phyloP scores from a whole-genome alignment of 92 coral and sea anemone species.

The Palythoa grandis region DNA sequence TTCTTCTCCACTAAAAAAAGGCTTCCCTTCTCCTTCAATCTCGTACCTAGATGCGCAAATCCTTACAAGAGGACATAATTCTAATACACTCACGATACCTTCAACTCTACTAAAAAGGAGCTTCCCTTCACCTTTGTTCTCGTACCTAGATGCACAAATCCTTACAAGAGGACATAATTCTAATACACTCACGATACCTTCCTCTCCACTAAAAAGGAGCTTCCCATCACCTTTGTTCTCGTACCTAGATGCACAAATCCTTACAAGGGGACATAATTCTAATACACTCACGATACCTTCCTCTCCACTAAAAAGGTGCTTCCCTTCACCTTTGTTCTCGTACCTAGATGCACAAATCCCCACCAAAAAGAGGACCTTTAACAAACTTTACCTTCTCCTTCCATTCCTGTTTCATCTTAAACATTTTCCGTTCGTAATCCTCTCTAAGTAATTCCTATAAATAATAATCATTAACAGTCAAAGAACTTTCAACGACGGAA shows the following conservation, averaged over 20 bases:
- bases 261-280: no score
- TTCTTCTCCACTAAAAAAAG: no score
- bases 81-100: background rate
- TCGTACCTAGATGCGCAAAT: background rate
- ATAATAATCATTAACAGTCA: constrained; percentile 3
- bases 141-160: background rate
- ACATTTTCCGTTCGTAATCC: constrained; percentile 84
- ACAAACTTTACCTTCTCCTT: constrained; percentile 79
- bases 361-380: background rate
- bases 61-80: no score
- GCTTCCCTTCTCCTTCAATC: background rate
- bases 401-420: constrained; percentile 88
- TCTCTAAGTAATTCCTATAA: constrained; percentile 73
- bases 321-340: background rate
- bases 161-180: background rate
- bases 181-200: no score
- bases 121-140: background rate
- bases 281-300: no score
- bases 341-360: background rate
- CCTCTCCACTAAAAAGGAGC: no score
- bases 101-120: no score
- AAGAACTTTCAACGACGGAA: background rate
- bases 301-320: no score
- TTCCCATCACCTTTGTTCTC: background rate
- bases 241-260: background rate